These are phyloP conservation scores for Melikaiella ostensackeni DNA, from an alignment of 2,888 invertebrate genomes.

Conservation along the genomic window DNA sequence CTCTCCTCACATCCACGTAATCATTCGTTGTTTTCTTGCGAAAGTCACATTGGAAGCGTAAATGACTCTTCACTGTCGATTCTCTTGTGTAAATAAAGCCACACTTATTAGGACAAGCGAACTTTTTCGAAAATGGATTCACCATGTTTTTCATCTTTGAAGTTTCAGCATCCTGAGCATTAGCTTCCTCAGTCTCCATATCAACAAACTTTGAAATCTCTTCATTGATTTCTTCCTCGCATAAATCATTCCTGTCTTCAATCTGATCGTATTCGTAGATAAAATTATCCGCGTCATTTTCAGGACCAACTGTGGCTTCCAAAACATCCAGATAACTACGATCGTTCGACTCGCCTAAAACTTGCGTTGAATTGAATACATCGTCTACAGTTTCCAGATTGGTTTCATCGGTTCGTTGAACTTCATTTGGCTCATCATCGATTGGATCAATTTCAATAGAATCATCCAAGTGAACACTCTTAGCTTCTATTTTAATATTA, in stretches of 20 bases:
- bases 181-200: background rate
- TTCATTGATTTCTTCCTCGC: background rate
- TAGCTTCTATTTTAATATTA: background rate
- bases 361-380: background rate
- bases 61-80: slow-evolving; percentile 60
- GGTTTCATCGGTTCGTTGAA: background rate
- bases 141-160: background rate
- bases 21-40: slow-evolving; percentile 63
- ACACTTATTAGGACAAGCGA: background rate
- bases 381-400: background rate
- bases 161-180: background rate
- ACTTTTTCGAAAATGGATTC: background rate
- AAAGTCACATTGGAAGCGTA: slow-evolving; percentile 70
- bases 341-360: background rate
- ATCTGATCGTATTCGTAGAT: background rate
- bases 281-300: background rate
- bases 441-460: background rate
- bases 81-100: background rate
- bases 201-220: background rate
- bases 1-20: slow-evolving; percentile 55
- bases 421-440: background rate
- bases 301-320: background rate
- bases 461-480: background rate
- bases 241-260: background rate
- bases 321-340: background rate